Evolutionary conservation across 2,888 invertebrate species (phyloP), one percentile per base, ranked within the genome.

Genomic region (Lomographa bimaculata): DNA sequence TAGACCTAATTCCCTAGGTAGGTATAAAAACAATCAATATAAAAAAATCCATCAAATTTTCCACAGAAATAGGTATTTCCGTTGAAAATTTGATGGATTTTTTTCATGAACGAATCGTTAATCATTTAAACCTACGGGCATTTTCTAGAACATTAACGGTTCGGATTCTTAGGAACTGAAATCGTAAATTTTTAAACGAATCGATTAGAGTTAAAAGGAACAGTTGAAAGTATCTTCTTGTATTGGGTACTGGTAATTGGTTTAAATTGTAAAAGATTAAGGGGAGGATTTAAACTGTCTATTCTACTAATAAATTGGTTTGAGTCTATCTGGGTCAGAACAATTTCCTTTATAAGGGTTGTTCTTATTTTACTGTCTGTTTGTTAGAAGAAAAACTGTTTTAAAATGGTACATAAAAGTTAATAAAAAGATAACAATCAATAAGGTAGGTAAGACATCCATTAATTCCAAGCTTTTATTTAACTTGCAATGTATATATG

Each of bases 41-140:
- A n/a, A n/a, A n/a, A n/a, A n/a, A n/a, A n/a, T n/a, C n/a, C n/a
- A n/a, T n/a, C n/a, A n/a, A n/a, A n/a, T n/a, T n/a, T n/a, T n/a
- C n/a, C n/a, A n/a, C n/a, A n/a, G n/a, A n/a, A n/a, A n/a, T n/a
- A n/a, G n/a, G n/a, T n/a, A n/a, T n/a, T n/a, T n/a, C n/a, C n/a
- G n/a, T n/a, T 21, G 20, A 35, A 35, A 30, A 42, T 26, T 26
- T 30, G 20, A 36, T 42, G 26, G 26, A 7, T 30, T 41, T 36
- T 35, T 21, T 3, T 35, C 27, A 26, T 30, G 30, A 26, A 23
- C 24, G 18, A 29, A 34, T 19, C 7, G 16, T 3, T 9, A 14
- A n/a, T 5, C 18, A 9, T 20, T 26, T 9, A 7, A 8, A 12
- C 7, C 1, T 7, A n/a, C 34, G 7, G 4, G 14, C 14, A 14